Evolutionary conservation across 2,888 invertebrate genomes (phyloP), one percentile per base, ranked within the genome.

Genomic region (Mesoligia furuncula): DNA sequence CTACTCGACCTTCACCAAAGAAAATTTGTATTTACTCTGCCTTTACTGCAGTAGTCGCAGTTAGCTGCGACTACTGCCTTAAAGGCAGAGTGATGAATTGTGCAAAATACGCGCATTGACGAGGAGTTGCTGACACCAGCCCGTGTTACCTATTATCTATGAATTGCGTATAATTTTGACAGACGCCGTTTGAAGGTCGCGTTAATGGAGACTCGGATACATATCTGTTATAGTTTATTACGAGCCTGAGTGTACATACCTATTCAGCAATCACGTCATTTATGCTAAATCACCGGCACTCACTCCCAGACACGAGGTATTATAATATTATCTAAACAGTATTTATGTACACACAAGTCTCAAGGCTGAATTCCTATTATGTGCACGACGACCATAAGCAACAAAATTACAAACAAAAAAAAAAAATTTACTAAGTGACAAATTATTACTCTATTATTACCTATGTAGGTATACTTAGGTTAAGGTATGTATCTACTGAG

Each of bases 261-360:
- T 71, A 31, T 51, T 73, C 59, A 76, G 36, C 39, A 27, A 8
- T 77, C 65, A 76, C 79, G 76, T 78, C 74, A 85, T 24, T 42
- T 72, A 85, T 80, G 74, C 51, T 75, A 79, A 85, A 81, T 73
- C 31, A 68, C 15, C 39, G 68, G 61, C 64, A 27, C 51, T 57
- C 17, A 59, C 31, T 36, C n/a, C 27, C 51, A 79, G 15, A 59
- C 70, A 54, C 36, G 59, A 57, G 15, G 39, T 24, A 39, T 27
- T 31, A 36, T 45, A 74, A 59, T 78, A 57, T 74, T 61, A 65
- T 57, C 27, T 42, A 31, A 72, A 31, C 20, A 69, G 7, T 39
- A 36, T 27, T 0, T 51, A 36, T 31, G 20, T 45, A 51, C 17
- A 4, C 3, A 59, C 2, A 15, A 45, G 69, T 75, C 2, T 77